Evolutionary conservation across 2,113 vertebrate genomes (phyloP), one percentile per base, ranked within the genome.

Genomic region (Pteruthius melanotis): DNA sequence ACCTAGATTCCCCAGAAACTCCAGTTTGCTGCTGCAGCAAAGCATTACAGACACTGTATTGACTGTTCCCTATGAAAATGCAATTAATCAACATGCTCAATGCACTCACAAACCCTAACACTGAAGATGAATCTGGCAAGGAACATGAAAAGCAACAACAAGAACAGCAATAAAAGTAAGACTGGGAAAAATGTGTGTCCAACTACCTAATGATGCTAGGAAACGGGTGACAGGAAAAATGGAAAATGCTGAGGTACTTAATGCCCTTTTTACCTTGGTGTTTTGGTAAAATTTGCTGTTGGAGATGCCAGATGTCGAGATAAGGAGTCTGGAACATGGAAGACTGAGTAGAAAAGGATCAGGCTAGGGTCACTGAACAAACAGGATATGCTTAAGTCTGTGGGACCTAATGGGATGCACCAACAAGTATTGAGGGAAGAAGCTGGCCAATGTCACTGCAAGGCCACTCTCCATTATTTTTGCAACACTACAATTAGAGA

Each of bases 261-360:
- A 37, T 47, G 20, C 20, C 30, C 40, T 69, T 60, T 30, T 20
- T 50, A 12, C 35, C 47, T 39, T 49, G 13, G 1, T 50, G 42
- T 40, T 74, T 74, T 4, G 0, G 6, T 24, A 82, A 35, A 17
- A 78, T 35, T 45, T 74, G 44, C 20, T 35, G 28, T 31, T 74
- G 23, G 45, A 22, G 5, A 75, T 8, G 59, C 6, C 8, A 28
- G 23, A 26, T 39, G 9, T 21, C 0, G 0, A 59, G 23, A 24
- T 24, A 74, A 65, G 22, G 31, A 82, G 33, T 68, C 39, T 39
- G 28, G 45, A 75, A 82, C 53, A 45, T 21, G 7, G 13, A 20
- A 74, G 39, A 82, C 45, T 30, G 13, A 74, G 44, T 50, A 39
- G 13, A 82, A 30, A 74, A 89, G 19, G 13, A 74, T 52, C 53